Percentiles rank a stretch among this genome's conserved stretches.
Evolutionary conservation across 2,113 vertebrate genomes (phyloP).

Genomic region (Noturus placidus): DNA sequence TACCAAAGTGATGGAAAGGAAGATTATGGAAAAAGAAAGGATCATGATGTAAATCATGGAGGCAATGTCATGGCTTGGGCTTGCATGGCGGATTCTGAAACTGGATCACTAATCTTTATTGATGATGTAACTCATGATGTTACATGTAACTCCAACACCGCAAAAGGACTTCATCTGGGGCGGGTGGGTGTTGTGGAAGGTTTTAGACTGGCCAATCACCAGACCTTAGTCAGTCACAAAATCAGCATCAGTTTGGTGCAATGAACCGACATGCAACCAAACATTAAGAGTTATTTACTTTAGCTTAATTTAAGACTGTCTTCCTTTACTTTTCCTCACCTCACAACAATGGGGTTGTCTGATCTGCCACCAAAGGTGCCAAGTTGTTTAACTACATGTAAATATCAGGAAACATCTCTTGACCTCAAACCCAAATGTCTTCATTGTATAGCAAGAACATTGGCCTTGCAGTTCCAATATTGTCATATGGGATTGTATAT

Average conservation of each 20-base stretch:
- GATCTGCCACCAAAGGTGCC: neutral
- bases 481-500: neutral
- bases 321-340: neutral
- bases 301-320: neutral
- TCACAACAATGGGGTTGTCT: neutral
- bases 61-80: neutral
- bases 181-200: no score
- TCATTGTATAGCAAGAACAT: neutral
- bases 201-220: neutral
- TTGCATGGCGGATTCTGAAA: neutral
- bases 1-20: neutral
- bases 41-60: neutral
- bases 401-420: neutral
- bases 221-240: no score
- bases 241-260: neutral
- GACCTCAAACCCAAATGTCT: neutral
- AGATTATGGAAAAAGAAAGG: neutral
- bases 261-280: neutral
- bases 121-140: neutral
- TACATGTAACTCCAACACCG: no score
- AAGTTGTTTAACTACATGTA: neutral
- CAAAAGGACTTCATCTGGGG: neutral
- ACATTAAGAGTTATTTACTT: neutral
- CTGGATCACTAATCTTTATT: neutral
- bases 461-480: neutral